Conservation (phyloP, 2,888 invertebrate species). For the Andricus curvator region DNA sequence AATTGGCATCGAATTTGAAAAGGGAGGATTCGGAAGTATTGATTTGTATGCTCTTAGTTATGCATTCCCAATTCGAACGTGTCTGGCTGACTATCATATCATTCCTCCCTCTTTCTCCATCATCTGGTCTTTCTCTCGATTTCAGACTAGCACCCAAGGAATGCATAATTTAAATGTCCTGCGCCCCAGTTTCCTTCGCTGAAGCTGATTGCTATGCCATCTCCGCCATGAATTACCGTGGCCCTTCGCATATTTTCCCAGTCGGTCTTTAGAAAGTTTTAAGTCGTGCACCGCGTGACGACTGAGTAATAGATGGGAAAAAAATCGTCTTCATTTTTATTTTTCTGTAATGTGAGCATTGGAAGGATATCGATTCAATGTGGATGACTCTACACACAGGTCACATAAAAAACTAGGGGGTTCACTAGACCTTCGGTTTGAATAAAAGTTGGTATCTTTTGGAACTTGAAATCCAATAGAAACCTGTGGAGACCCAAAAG, state of each 20-base stretch:
- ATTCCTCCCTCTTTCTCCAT: conserved; percentile 43
- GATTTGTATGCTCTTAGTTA: conserved; percentile 30
- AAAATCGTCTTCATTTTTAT: conserved; percentile 40
- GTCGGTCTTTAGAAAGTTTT: conserved; percentile 61
- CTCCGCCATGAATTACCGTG: conserved; percentile 63
- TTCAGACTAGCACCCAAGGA: conserved; percentile 56
- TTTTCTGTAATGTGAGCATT: background rate
- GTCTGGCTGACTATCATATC: conserved; percentile 44
- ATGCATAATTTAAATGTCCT: conserved; percentile 71
- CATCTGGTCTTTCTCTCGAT: conserved; percentile 44
- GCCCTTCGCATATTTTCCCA: conserved; percentile 64
- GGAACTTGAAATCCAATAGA: no score
- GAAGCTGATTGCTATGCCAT: conserved; percentile 68
- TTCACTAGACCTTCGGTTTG: no score
- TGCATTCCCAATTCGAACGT: conserved; percentile 43
- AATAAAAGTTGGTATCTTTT: no score
- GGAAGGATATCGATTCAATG: background rate
- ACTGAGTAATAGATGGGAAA: conserved; percentile 39
- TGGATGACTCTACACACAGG: no score
- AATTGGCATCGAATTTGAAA: background rate
- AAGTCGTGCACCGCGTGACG: conserved; percentile 50
- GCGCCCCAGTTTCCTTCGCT: conserved; percentile 65
- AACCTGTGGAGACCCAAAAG: no score
- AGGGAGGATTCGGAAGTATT: conserved; percentile 15
- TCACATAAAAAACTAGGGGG: no score